These are phyloP conservation scores for Ascaphus truei DNA, from an alignment of 2,113 vertebrate species.

Conservation along the genomic window DNA sequence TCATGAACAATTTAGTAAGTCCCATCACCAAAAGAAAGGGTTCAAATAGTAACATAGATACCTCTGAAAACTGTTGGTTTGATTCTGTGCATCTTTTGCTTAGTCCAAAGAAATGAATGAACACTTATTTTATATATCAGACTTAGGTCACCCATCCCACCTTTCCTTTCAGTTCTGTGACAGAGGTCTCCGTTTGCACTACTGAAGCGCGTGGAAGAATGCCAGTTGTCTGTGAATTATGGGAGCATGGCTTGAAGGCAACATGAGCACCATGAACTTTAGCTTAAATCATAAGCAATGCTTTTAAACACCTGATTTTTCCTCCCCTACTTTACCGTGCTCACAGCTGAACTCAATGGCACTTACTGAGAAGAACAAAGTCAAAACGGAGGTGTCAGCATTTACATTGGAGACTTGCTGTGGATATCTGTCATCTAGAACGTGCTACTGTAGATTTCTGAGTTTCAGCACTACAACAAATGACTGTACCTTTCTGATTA, in stretches of 20 bases:
- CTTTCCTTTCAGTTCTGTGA: neutral
- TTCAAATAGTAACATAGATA: constrained; percentile 1
- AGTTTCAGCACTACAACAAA: neutral
- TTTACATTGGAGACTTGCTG: constrained; percentile 6
- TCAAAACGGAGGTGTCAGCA: constrained; percentile 16
- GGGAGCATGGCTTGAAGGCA: constrained; percentile 13
- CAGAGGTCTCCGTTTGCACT: neutral
- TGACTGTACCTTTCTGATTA: neutral
- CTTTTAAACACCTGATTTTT: constrained; percentile 23
- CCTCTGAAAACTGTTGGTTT: neutral
- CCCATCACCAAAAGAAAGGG: neutral
- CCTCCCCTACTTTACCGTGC: neutral
- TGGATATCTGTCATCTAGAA: constrained; percentile 1
- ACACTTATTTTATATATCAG: neutral
- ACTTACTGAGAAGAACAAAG: constrained; percentile 14
- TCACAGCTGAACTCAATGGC: constrained; percentile 11
- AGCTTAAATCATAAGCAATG: constrained; percentile 29
- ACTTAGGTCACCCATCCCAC: neutral
- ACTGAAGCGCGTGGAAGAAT: neutral
- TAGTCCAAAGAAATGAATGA: neutral
- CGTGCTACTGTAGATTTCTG: neutral
- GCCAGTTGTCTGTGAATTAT: constrained; percentile 13
- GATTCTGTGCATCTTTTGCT: neutral
- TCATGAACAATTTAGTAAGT: too few species aligned
- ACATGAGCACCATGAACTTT: constrained; percentile 15